Evolutionary conservation across 2,888 invertebrate genomes (phyloP).

Genomic region (Drosophila vallismaia): DNA sequence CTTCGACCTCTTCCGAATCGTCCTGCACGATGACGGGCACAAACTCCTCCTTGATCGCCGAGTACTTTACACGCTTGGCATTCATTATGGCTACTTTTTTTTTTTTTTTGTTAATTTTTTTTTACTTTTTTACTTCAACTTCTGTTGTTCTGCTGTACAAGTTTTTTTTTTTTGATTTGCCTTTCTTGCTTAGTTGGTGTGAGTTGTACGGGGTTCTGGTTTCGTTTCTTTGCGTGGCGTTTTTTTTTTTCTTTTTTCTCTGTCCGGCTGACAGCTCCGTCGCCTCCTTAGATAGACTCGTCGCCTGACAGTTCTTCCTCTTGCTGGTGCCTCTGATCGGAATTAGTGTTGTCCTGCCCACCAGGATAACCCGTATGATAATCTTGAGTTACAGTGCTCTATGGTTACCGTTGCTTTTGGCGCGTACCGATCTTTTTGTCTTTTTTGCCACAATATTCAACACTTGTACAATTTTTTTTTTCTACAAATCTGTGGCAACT

Average conservation of each 20-base stretch:
- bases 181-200: constrained; percentile 11
- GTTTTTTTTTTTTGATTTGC: constrained; percentile 15
- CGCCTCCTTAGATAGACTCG: constrained; percentile 13
- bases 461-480: constrained; percentile 56
- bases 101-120: too few relatives aligned
- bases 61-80: constrained; percentile 78
- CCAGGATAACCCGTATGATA: neutral
- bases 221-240: constrained; percentile 2
- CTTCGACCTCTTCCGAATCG: constrained; percentile 67
- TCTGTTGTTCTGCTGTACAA: constrained; percentile 1
- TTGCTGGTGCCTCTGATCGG: neutral
- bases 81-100: constrained; percentile 63
- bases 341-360: constrained; percentile 2
- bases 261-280: constrained; percentile 6
- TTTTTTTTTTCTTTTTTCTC: neutral
- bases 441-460: constrained; percentile 74
- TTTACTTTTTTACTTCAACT: neutral
- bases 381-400: constrained; percentile 10
- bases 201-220: neutral
- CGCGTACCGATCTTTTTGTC: constrained; percentile 52
- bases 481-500: constrained; percentile 79
- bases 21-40: constrained; percentile 79
- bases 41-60: constrained; percentile 74
- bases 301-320: constrained; percentile 3
- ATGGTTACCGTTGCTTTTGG: constrained; percentile 47